Percentiles rank a stretch among this genome's conserved stretches.
Conservation (phyloP, 2,888 invertebrate genomes). For the Agonopterix alstromeriana region DNA sequence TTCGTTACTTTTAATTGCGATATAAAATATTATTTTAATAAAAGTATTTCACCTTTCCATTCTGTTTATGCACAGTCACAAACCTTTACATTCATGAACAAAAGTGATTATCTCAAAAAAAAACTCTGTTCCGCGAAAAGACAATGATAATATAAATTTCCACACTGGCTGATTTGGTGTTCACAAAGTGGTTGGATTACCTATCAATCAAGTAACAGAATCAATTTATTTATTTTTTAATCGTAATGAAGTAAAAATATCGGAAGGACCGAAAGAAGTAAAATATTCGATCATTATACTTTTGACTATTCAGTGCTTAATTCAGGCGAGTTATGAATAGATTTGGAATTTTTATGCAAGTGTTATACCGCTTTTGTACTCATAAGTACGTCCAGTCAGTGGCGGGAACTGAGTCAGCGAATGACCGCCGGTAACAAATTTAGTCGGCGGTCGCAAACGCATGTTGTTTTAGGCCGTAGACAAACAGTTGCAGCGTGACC, state of each 20-base stretch:
- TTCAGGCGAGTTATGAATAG: too few relatives aligned
- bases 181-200: too few relatives aligned
- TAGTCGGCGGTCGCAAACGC: slow-evolving; percentile 63
- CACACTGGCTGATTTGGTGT: too few relatives aligned
- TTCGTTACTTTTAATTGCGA: slow-evolving; percentile 60
- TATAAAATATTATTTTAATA: slow-evolving; percentile 65
- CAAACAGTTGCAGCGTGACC: slow-evolving; percentile 72
- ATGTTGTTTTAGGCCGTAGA: slow-evolving; percentile 72
- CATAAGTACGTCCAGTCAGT: slow-evolving; percentile 28
- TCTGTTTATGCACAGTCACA: slow-evolving; percentile 61
- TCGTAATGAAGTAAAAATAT: too few relatives aligned
- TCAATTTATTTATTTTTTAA: too few relatives aligned
- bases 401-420: slow-evolving; percentile 62
- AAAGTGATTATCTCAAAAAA: slow-evolving; percentile 17
- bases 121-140: too few relatives aligned
- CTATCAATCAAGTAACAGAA: too few relatives aligned
- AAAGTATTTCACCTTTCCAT: slow-evolving; percentile 47
- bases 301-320: too few relatives aligned
- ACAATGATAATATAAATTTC: too few relatives aligned
- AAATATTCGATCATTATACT: too few relatives aligned
- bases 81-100: slow-evolving; percentile 36
- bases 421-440: slow-evolving; percentile 66
- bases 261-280: too few relatives aligned
- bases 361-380: slow-evolving; percentile 13
- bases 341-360: too few relatives aligned